Evolutionary conservation across 1,140 invertebrate species (phyloP), one percentile per base, ranked within the genome.

Genomic region (Gryon sp.): DNA sequence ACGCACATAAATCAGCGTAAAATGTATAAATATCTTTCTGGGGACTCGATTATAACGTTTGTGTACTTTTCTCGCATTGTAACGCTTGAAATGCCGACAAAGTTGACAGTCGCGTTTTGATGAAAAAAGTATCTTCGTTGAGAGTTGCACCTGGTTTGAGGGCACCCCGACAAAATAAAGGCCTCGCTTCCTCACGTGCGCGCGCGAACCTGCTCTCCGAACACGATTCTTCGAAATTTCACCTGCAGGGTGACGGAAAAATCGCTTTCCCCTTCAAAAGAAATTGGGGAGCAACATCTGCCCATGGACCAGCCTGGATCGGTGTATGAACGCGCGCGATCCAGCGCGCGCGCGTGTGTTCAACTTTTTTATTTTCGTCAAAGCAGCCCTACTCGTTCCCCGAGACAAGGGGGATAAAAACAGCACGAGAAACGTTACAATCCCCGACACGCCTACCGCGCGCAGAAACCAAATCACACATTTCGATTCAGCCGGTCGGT

Each of bases 171-270:
- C 52, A 74, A 70, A 74, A 78, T 74, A 74, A 66, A 74, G 41
- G 26, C 15, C n/a, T 38, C 59, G 50, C 40, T 74, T 69, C 70
- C 76, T 73, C 70, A 66, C 76, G 52, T 69, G 76, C 70, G 36
- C 66, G 53, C 65, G 63, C 69, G 70, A 76, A 79, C 79, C 73
- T 81, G 76, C 79, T 73, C n/a, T n/a, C 53, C 16, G 48, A 50
- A 62, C 55, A 50, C 52, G 60, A 53, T 75, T 66, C 69, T 69
- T 45, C 43, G 45, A 73, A 76, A 83, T 86, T 79, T 85, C 85
- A 86, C 85, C 85, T 87, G 84, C 84, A 63, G 45, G 60, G 73
- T 73, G 78, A 69, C 76, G 75, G 81, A 80, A 81, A 86, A 85
- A 85, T 82, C 75, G 78, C 46, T 72, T 66, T 66, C 69, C 76